A percentile compares a stretch with the other conserved stretches of the same genome.
Evolutionary conservation across 2,888 invertebrate species (phyloP).

Genomic region (Protula sp.): DNA sequence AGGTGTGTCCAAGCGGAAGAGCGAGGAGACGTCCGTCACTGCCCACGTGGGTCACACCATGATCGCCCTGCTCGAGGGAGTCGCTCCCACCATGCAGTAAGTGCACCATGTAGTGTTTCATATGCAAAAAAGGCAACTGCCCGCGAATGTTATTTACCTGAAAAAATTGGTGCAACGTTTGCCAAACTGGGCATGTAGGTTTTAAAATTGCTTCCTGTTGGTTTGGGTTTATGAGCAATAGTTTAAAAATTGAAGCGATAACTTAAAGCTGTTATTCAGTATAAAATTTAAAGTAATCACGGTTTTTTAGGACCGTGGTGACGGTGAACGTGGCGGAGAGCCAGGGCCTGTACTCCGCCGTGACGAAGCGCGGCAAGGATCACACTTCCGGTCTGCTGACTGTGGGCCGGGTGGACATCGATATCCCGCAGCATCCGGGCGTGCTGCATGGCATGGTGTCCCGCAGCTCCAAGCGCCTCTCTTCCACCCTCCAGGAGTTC

Average conservation of each 20-base stretch:
- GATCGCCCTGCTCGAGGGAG: conserved; percentile 86
- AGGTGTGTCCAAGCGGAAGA: conserved; percentile 47
- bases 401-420: conserved; percentile 83
- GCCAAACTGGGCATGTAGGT: too few relatives aligned
- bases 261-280: too few relatives aligned
- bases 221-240: too few relatives aligned
- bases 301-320: conserved; percentile 72
- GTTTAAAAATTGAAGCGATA: too few relatives aligned
- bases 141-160: too few relatives aligned
- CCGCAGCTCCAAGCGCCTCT: conserved; percentile 84
- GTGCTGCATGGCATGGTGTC: conserved; percentile 94
- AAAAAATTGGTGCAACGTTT: too few relatives aligned
- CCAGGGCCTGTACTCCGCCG: conserved; percentile 82
- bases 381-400: conserved; percentile 77
- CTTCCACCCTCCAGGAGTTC: conserved; percentile 78
- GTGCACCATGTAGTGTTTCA: conserved; percentile 42
- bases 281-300: too few relatives aligned
- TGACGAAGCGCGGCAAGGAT: conserved; percentile 39
- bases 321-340: conserved; percentile 88
- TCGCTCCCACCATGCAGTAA: conserved; percentile 82
- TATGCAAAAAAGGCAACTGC: too few relatives aligned
- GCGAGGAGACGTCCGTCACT: conserved; percentile 57
- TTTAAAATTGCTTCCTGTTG: too few relatives aligned
- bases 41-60: conserved; percentile 87
- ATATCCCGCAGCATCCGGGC: conserved; percentile 97